phyloP scores from a whole-genome alignment of 2,888 invertebrate genomes.

The Catocala sponsa region DNA sequence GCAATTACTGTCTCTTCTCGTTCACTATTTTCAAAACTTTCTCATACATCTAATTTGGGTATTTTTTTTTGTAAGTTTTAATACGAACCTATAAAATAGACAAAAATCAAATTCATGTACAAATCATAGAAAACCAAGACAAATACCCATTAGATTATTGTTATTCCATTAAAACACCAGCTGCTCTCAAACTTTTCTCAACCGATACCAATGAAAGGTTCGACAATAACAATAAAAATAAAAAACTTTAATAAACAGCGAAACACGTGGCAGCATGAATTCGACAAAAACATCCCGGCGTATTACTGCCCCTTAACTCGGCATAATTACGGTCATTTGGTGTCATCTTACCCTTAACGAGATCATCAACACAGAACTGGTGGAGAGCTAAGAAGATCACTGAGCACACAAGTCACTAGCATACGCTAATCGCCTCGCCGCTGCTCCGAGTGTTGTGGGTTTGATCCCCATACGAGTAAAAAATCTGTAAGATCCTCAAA shows the following conservation, averaged over 20 bases:
- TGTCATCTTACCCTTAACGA: constrained; percentile 85
- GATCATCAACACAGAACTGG: constrained; percentile 69
- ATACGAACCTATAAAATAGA: too few species aligned
- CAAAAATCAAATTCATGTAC: too few species aligned
- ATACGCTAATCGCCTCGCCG: too few species aligned
- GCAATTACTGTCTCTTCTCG: too few species aligned
- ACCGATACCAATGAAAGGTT: constrained; percentile 63
- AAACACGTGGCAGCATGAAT: constrained; percentile 65
- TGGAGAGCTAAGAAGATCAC: constrained; percentile 54
- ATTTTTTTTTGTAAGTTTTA: too few species aligned
- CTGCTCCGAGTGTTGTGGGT: too few species aligned
- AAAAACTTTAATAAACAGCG: constrained; percentile 83
- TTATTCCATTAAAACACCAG: constrained; percentile 11
- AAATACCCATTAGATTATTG: too few species aligned
- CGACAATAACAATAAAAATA: constrained; percentile 74
- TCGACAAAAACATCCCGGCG: constrained; percentile 68
- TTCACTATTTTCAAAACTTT: too few species aligned
- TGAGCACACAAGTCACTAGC: constrained; percentile 36
- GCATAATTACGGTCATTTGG: constrained; percentile 83
- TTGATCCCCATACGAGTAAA: too few species aligned
- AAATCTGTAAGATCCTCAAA: too few species aligned
- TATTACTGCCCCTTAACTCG: constrained; percentile 78
- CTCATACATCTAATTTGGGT: too few species aligned
- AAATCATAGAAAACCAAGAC: too few species aligned
- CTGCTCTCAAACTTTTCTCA: constrained; percentile 22